phyloP scores from a whole-genome alignment of 2,113 vertebrate species.

The Podiceps cristatus region DNA sequence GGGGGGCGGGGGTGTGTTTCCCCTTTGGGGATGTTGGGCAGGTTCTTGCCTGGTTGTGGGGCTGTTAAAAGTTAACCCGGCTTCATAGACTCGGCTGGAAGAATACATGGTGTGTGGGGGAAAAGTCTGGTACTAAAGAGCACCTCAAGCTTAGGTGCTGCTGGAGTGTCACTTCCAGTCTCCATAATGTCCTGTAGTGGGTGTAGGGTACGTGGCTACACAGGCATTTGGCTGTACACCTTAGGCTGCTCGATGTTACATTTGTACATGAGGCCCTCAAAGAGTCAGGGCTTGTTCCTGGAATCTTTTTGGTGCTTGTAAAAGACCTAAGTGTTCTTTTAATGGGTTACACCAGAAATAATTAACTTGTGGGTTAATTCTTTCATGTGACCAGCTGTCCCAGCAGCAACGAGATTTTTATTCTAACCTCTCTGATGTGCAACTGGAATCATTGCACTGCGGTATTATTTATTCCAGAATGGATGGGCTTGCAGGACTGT shows the following conservation, averaged over 20 bases:
- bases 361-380: not conserved
- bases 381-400: not conserved
- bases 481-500: not conserved
- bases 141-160: not conserved
- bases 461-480: not conserved
- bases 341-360: not conserved
- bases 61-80: not conserved
- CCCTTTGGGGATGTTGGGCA: rapidly evolving
- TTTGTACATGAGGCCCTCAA: not conserved
- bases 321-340: not conserved
- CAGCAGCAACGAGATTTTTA: not conserved
- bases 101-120: rapidly evolving
- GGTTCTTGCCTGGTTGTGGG: not conserved
- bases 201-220: rapidly evolving
- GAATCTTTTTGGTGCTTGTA: not conserved
- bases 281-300: not conserved
- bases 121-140: not conserved
- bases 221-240: rapidly evolving
- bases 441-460: not conserved
- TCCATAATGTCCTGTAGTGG: not conserved
- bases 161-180: not conserved
- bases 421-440: not conserved
- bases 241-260: not conserved
- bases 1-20: not conserved
- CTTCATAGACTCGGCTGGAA: not conserved